A percentile compares a stretch with the other conserved stretches of the same genome.
phyloP scores from a whole-genome alignment of 2,113 vertebrate species.

The Apteryx owenii region DNA sequence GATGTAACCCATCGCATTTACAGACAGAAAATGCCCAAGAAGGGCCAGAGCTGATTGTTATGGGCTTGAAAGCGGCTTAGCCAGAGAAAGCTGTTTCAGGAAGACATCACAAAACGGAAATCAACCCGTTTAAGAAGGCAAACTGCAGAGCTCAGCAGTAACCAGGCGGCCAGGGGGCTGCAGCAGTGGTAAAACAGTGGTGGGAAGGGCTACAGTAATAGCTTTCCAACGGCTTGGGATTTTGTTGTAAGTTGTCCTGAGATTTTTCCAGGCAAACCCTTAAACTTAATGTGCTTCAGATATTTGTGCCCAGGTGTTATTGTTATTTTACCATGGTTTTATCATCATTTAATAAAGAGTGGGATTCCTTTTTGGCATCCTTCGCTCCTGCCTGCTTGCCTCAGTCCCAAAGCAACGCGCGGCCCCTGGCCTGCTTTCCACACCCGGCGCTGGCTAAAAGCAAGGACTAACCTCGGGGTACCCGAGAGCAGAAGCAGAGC shows the following conservation, averaged over 20 bases:
- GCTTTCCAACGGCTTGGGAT: background rate
- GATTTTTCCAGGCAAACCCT: background rate
- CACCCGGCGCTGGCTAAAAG: rapidly evolving
- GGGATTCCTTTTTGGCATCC: background rate
- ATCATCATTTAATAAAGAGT: background rate
- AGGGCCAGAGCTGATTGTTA: rapidly evolving
- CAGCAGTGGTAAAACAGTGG: background rate
- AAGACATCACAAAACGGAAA: background rate
- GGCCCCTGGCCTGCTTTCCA: background rate
- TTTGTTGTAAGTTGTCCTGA: background rate
- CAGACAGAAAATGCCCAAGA: background rate
- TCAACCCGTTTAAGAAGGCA: background rate
- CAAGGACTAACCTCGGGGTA: background rate
- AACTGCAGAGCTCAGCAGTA: background rate
- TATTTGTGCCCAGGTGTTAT: background rate
- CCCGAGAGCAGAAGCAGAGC: background rate
- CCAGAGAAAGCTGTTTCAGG: background rate
- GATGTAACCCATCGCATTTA: background rate
- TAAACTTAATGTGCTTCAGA: rapidly evolving
- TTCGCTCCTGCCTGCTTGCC: rapidly evolving
- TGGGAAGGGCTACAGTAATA: background rate
- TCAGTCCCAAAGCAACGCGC: rapidly evolving
- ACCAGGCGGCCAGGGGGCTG: rapidly evolving
- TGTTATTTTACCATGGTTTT: slow-evolving; percentile 41
- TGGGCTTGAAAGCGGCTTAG: background rate